Evolutionary conservation across 1,140 invertebrate species (phyloP).

Genomic region (Rhizoglyphus robini): DNA sequence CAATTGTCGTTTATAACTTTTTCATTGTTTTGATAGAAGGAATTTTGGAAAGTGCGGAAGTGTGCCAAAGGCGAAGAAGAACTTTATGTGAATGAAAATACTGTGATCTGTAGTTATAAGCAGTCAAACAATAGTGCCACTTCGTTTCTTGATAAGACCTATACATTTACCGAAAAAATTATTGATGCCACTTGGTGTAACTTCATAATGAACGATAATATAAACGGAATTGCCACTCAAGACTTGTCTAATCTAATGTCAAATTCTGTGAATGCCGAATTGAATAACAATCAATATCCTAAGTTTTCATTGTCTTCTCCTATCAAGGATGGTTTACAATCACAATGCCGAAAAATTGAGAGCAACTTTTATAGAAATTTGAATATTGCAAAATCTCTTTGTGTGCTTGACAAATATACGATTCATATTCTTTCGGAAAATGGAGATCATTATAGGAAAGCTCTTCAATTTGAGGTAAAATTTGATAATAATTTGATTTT

Average conservation of each 20-base stretch:
- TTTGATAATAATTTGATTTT: slow-evolving; percentile 1
- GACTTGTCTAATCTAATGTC: slow-evolving; percentile 17
- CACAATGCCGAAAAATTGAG: not conserved
- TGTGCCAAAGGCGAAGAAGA: slow-evolving; percentile 56
- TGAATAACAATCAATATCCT: not conserved
- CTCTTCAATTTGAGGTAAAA: slow-evolving; percentile 67
- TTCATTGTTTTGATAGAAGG: not conserved
- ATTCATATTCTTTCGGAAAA: slow-evolving; percentile 60
- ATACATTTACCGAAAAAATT: slow-evolving; percentile 62
- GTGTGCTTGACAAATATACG: slow-evolving; percentile 58
- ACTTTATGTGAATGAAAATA: slow-evolving; percentile 66
- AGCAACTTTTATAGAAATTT: slow-evolving; percentile 24
- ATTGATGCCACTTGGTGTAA: slow-evolving; percentile 65
- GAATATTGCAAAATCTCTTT: slow-evolving; percentile 43
- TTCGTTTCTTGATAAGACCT: slow-evolving; percentile 41
- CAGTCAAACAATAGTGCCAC: slow-evolving; percentile 32
- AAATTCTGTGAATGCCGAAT: not conserved
- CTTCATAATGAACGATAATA: slow-evolving; percentile 33
- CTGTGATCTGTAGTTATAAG: slow-evolving; percentile 54
- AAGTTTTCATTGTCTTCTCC: not conserved
- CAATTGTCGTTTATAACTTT: not conserved
- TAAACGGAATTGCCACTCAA: not conserved
- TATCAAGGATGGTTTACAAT: slow-evolving; percentile 6
- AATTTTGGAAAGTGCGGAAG: slow-evolving; percentile 22
- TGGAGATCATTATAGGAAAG: slow-evolving; percentile 64